phyloP scores from a whole-genome alignment of 2,888 invertebrate species.

The Calameuta pallipes region DNA sequence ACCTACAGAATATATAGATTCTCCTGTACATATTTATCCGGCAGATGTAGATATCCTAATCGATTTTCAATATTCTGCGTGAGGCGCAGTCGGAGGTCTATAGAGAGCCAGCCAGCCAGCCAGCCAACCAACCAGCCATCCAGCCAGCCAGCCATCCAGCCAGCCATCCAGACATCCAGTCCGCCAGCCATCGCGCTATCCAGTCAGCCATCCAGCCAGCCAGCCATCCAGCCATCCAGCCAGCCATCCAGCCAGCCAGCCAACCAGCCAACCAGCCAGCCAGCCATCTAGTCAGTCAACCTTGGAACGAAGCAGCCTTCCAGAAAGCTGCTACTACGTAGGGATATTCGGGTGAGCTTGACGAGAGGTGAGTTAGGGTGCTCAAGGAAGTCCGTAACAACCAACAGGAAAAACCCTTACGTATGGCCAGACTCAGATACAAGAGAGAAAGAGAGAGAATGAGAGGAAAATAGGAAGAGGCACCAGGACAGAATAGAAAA shows the following conservation, averaged over 20 bases:
- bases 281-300: neutral
- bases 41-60: slow-evolving; percentile 41
- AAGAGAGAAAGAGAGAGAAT: neutral
- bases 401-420: neutral
- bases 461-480: neutral
- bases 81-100: too few relatives aligned
- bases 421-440: neutral
- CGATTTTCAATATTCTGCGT: slow-evolving; percentile 46
- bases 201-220: too few relatives aligned
- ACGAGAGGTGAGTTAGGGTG: neutral
- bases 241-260: neutral
- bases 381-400: neutral
- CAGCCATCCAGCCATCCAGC: too few relatives aligned
- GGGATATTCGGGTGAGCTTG: neutral
- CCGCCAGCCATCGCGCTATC: neutral
- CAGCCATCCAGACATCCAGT: too few relatives aligned
- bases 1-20: slow-evolving; percentile 10
- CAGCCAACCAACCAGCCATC: too few relatives aligned
- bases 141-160: neutral
- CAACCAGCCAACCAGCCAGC: too few relatives aligned
- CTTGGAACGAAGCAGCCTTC: neutral
- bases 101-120: too few relatives aligned
- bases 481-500: neutral
- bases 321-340: neutral
- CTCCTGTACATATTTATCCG: slow-evolving; percentile 39